phyloP scores from a whole-genome alignment of 2,888 invertebrate genomes.

The Liopterus haemorrhoidalis region DNA sequence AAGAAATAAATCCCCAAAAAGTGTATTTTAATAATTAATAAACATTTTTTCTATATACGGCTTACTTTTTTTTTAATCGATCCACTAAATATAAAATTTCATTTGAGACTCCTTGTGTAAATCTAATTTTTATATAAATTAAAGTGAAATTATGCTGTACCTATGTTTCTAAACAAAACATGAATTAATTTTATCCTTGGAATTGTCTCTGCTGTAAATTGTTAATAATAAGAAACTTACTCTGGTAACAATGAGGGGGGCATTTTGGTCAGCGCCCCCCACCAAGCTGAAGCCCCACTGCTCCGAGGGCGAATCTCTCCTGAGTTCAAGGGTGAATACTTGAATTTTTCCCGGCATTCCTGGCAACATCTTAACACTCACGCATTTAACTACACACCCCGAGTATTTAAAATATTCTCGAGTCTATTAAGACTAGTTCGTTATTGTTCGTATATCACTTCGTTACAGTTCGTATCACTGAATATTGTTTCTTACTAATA shows the following conservation, averaged over 20 bases:
- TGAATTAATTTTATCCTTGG: not conserved
- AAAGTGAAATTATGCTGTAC: too few relatives aligned
- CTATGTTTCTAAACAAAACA: not conserved
- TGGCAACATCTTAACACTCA: constrained; percentile 3
- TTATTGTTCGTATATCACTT: not conserved
- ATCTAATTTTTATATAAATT: too few relatives aligned
- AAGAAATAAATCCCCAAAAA: too few relatives aligned
- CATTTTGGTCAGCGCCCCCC: constrained; percentile 79
- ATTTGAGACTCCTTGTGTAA: too few relatives aligned
- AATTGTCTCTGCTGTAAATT: constrained; percentile 13
- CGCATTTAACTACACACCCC: constrained; percentile 1
- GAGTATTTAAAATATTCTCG: not conserved
- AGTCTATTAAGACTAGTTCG: not conserved
- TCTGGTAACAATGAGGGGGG: constrained; percentile 82
- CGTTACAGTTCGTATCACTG: not conserved
- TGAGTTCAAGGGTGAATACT: constrained; percentile 68
- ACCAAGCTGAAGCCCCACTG: constrained; percentile 85
- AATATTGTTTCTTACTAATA: not conserved
- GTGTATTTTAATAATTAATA: too few relatives aligned
- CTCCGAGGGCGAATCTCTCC: constrained; percentile 62
- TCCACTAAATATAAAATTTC: too few relatives aligned
- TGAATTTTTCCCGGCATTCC: constrained; percentile 63
- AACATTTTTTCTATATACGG: too few relatives aligned
- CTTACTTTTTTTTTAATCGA: too few relatives aligned
- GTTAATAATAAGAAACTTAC: constrained; percentile 59